Evolutionary conservation across 2,888 invertebrate genomes (phyloP), one percentile per base, ranked within the genome.

Genomic region (Archips xylosteana): DNA sequence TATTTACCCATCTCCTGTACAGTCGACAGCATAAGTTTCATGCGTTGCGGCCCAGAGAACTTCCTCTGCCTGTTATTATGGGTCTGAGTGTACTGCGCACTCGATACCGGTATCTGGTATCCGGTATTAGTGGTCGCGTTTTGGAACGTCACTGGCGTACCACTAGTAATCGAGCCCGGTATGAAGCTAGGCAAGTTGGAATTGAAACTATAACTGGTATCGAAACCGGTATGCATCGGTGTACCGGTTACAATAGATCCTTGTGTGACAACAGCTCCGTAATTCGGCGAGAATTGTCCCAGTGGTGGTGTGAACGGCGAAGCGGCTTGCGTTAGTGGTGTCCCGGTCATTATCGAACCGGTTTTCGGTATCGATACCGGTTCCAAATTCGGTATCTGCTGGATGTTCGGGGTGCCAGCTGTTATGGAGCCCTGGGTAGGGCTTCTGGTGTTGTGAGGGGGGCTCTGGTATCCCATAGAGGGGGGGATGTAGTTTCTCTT

Each of bases 1-100:
- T 82, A 95, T 92, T 96, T 96, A 97, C 97, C 97, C 93, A 96
- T 94, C 95, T 97, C 97, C 88, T 97, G 97, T 49, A 97, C 97
- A 70, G 97, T 97, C 62, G 97, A 93, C 79, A 95, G 80, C 80
- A 90, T 91, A 57, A 92, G 82, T 76, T 94, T 94, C 70, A 91
- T 87, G 3, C 95, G 89, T 82, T 89, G 95, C 69, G 94, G 96
- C 78, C 92, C 96, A n/a, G 95, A 95, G 78, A 95, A 95, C 81
- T 96, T 96, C 77, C 95, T 91, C 74, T 92, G 94, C 15, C 90
- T 84, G 32, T 82, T 78, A 71, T 81, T 84, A 81, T 89, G 89
- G 71, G 64, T n/a, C 65, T 70, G 74, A 54, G 70, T 74, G 74
- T 74, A 74, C 70, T 74, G 74, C 2, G 74, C 60, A 36, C 65